Conservation (phyloP, 1,140 invertebrate species). For the Ceratina japonica region DNA sequence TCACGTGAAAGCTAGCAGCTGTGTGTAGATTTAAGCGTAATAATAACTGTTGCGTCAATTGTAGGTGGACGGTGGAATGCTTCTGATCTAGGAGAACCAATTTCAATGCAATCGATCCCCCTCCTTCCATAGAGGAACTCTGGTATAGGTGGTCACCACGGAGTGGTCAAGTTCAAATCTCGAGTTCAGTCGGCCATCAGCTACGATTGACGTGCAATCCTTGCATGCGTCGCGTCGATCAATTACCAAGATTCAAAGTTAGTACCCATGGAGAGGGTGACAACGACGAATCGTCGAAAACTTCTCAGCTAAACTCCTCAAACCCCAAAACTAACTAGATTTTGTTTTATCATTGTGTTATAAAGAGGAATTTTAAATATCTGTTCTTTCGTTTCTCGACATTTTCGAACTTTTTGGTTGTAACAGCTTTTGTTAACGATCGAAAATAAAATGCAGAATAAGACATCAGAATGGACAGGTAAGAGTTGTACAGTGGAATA, state of each 20-base stretch:
- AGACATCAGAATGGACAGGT: constrained; percentile 55
- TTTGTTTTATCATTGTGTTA: not conserved
- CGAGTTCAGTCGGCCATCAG: constrained; percentile 69
- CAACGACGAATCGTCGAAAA: not conserved
- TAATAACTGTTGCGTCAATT: constrained; percentile 18
- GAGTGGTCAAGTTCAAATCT: constrained; percentile 75
- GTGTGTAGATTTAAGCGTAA: constrained; percentile 1
- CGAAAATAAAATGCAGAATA: constrained; percentile 47
- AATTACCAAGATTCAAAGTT: constrained; percentile 24
- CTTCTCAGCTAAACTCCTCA: no score
- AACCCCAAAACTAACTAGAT: not conserved
- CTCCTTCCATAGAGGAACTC: constrained; percentile 49
- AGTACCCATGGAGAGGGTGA: constrained; percentile 2
- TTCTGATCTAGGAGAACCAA: constrained; percentile 37
- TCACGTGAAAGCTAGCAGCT: not conserved
- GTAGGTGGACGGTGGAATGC: constrained; percentile 27
- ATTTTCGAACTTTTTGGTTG: not conserved
- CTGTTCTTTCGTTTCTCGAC: not conserved
- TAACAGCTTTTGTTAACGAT: not conserved
- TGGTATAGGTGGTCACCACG: constrained; percentile 48
- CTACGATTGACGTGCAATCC: constrained; percentile 66
- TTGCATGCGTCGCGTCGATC: constrained; percentile 17
- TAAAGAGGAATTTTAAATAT: not conserved
- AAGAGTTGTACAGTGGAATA: constrained; percentile 33
- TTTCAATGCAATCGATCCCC: constrained; percentile 66